A percentile compares a stretch with the other conserved stretches of the same genome.
Evolutionary conservation across 2,797 vertebrate species (phyloP).

Genomic region (Acrossocheilus wenchowensis): DNA sequence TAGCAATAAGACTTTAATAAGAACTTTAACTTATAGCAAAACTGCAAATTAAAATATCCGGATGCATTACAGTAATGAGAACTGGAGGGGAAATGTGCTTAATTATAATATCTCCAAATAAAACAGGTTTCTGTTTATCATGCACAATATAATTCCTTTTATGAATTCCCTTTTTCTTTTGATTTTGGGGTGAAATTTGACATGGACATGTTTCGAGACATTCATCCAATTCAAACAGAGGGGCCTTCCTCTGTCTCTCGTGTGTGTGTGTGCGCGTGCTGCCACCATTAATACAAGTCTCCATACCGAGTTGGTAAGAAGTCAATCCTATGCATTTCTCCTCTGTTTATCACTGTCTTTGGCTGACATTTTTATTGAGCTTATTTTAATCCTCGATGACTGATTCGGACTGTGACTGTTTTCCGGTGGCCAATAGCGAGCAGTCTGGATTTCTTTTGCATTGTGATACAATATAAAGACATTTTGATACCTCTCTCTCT

Average conservation of each 20-base stretch:
- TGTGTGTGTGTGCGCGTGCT: background rate
- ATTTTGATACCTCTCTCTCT: constrained; percentile 17
- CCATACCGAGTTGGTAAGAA: background rate
- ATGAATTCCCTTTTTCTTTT: background rate
- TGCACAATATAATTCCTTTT: background rate
- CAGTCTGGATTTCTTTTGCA: constrained; percentile 32
- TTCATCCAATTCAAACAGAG: background rate
- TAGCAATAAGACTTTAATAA: background rate
- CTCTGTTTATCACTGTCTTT: background rate
- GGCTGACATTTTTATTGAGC: constrained; percentile 18
- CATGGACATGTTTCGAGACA: background rate
- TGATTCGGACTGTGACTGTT: constrained; percentile 36
- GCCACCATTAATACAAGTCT: background rate
- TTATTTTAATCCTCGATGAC: constrained; percentile 35
- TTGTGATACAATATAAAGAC: constrained; percentile 32
- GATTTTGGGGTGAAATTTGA: background rate
- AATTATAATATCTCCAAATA: background rate
- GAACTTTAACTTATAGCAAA: background rate
- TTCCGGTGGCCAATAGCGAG: constrained; percentile 36
- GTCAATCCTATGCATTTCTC: constrained; percentile 5
- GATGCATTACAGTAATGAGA: background rate
- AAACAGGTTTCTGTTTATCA: background rate
- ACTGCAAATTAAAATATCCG: background rate
- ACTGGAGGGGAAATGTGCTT: background rate
- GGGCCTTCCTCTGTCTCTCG: background rate